phyloP scores from a whole-genome alignment of 2,888 invertebrate genomes.

The Xestia ashworthii region DNA sequence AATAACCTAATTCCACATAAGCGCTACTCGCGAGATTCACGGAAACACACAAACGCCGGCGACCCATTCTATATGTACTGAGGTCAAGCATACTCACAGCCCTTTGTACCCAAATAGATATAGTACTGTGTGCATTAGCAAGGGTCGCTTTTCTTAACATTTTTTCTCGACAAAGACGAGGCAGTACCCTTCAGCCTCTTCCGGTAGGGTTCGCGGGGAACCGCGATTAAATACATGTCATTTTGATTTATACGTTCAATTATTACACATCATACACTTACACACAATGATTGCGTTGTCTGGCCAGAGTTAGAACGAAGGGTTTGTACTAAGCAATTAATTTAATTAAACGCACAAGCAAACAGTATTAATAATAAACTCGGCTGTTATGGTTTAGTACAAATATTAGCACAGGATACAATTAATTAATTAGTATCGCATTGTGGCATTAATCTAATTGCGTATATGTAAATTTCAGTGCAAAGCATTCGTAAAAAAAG shows the following conservation, averaged over 20 bases:
- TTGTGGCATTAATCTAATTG: constrained; percentile 62
- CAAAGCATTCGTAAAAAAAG: constrained; percentile 39
- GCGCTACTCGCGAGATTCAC: constrained; percentile 54
- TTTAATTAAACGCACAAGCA: constrained; percentile 70
- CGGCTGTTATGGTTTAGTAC: constrained; percentile 63
- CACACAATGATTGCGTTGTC: constrained; percentile 45
- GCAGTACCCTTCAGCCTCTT: constrained; percentile 76
- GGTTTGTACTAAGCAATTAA: constrained; percentile 62
- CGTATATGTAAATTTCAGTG: constrained; percentile 49
- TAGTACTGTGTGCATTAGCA: constrained; percentile 86
- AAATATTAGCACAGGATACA: constrained; percentile 69
- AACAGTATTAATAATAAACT: constrained; percentile 72
- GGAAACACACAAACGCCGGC: constrained; percentile 58
- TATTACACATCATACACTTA: constrained; percentile 72
- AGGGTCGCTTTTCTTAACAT: constrained; percentile 83
- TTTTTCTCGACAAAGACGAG: constrained; percentile 77
- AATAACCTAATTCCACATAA: constrained; percentile 62
- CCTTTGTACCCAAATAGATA: constrained; percentile 87
- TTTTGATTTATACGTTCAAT: constrained; percentile 88
- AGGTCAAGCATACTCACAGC: constrained; percentile 85
- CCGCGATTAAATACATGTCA: constrained; percentile 86
- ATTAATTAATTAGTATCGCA: constrained; percentile 68
- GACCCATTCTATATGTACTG: constrained; percentile 72
- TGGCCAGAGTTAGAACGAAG: constrained; percentile 48
- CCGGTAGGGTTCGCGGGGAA: constrained; percentile 77